phyloP scores from a whole-genome alignment of 2,888 invertebrate genomes.

The Paralinhomoeus sp. region DNA sequence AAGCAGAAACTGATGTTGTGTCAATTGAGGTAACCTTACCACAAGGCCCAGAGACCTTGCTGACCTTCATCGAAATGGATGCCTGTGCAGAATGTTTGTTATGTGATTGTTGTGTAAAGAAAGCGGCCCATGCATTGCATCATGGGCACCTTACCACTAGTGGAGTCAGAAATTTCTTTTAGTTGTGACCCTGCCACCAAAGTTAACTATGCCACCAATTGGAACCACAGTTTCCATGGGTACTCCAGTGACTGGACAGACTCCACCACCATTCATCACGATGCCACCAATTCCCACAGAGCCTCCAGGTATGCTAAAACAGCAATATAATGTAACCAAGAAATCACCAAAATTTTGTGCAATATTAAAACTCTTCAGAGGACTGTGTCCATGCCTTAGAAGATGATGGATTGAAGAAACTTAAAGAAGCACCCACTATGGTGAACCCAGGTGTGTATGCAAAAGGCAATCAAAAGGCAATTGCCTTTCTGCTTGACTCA shows the following conservation, averaged over 20 bases:
- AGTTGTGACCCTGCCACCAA: not conserved
- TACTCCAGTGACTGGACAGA: not conserved
- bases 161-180: not conserved
- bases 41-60: not conserved
- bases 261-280: not conserved
- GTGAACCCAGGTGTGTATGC: not conserved
- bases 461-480: not conserved
- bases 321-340: too few species aligned
- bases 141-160: not conserved
- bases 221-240: not conserved
- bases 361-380: not conserved
- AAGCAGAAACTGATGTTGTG: too few species aligned
- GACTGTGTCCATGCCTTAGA: not conserved
- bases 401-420: too few species aligned
- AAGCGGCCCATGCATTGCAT: too few species aligned
- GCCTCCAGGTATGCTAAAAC: too few species aligned
- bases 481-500: not conserved
- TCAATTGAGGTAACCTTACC: not conserved
- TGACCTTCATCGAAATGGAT: not conserved
- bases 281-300: not conserved
- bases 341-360: too few species aligned
- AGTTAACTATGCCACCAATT: not conserved
- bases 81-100: not conserved
- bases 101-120: not conserved
- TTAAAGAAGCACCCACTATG: not conserved